Conservation (phyloP, 2,113 vertebrate genomes). For the Rhizomys pruinosus region DNA sequence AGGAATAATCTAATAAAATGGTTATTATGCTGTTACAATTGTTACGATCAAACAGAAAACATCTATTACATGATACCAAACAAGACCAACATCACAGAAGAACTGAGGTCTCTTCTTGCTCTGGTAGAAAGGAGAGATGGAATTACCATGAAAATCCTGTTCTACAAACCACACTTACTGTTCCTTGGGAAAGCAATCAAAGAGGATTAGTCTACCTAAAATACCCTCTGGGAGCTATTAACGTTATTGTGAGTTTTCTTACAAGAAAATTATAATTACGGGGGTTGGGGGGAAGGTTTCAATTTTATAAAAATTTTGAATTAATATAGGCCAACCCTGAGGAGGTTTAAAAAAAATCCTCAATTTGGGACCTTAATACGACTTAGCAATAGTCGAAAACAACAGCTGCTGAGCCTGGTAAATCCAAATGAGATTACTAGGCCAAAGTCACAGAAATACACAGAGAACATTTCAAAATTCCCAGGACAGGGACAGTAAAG, state of each 20-base stretch:
- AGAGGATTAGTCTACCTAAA: not conserved
- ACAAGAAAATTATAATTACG: slow-evolving; percentile 37
- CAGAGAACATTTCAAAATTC: slow-evolving; percentile 67
- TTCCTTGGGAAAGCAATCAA: not conserved
- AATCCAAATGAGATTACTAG: slow-evolving; percentile 75
- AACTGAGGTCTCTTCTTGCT: not conserved
- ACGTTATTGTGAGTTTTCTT: slow-evolving; percentile 1
- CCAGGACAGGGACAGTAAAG: slow-evolving; percentile 51
- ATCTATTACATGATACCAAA: not conserved
- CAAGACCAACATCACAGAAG: slow-evolving; percentile 2
- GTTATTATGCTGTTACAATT: not conserved
- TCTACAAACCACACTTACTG: not conserved
- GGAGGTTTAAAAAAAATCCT: not conserved
- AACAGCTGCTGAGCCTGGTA: slow-evolving; percentile 72
- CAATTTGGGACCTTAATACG: slow-evolving; percentile 60
- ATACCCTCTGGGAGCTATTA: not conserved
- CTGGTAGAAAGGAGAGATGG: not conserved
- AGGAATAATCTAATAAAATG: not conserved
- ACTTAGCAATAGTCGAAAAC: slow-evolving; percentile 53
- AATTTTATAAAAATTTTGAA: slow-evolving; percentile 58
- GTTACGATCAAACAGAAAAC: not conserved
- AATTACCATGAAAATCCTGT: not conserved
- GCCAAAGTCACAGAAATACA: slow-evolving; percentile 68
- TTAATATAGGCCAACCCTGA: slow-evolving; percentile 41
- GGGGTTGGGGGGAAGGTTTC: not conserved